These are phyloP conservation scores for Hypotaenidia okinawae DNA, from an alignment of 2,797 vertebrate species.

Conservation along the genomic window DNA sequence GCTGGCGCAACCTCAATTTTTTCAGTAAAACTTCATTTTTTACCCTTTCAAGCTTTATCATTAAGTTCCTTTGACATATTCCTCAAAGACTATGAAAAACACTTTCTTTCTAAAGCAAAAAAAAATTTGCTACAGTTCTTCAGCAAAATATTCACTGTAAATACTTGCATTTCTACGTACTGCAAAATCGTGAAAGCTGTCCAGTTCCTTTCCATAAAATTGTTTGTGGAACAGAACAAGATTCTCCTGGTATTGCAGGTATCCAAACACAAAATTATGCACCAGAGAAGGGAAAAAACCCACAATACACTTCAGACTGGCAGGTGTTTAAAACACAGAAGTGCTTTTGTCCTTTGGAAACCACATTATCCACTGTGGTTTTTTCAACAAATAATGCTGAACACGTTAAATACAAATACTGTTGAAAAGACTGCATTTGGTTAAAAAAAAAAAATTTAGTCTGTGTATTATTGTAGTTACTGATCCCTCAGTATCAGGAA, in stretches of 20 bases:
- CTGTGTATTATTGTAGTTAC: not conserved
- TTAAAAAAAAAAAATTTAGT: not conserved
- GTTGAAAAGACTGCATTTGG: not conserved
- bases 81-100: not conserved
- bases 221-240: not conserved
- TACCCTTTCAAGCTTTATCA: not conserved
- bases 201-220: not conserved
- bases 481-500: not conserved
- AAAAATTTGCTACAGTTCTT: not conserved
- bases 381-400: not conserved
- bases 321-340: not conserved
- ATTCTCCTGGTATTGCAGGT: not conserved
- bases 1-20: slow-evolving; percentile 78
- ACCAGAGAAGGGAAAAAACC: not conserved
- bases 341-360: not conserved
- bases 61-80: not conserved
- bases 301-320: not conserved
- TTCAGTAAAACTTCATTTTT: slow-evolving; percentile 22
- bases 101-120: not conserved
- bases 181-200: not conserved
- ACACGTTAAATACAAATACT: not conserved
- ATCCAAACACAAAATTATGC: not conserved
- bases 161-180: not conserved
- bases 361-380: not conserved
- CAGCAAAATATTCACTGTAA: not conserved